A percentile compares a stretch with the other conserved stretches of the same genome.
Evolutionary conservation across 1,140 invertebrate genomes (phyloP).

Genomic region (Pseudomyrmex pallidus): DNA sequence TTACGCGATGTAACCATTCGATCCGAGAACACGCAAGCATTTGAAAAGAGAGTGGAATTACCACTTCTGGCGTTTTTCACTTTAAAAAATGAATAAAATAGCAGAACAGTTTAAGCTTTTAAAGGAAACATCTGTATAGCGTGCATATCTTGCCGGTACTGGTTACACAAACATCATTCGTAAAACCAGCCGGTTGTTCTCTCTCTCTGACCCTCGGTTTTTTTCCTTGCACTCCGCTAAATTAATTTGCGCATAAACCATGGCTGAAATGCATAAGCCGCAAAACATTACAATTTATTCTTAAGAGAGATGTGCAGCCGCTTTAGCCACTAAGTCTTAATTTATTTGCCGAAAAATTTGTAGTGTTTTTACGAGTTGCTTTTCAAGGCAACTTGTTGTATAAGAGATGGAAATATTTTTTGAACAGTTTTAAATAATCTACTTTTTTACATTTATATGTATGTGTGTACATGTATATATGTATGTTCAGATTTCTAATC

Average conservation of each 20-base stretch:
- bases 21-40: neutral
- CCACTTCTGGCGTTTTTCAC: neutral
- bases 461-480: neutral
- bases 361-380: slow-evolving; percentile 11
- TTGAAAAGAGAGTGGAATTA: slow-evolving; percentile 3
- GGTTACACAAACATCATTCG: neutral
- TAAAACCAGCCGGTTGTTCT: slow-evolving; percentile 14
- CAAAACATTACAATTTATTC: slow-evolving; percentile 55
- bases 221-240: slow-evolving; percentile 35
- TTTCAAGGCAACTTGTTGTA: neutral
- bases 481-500: no score
- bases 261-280: slow-evolving; percentile 37
- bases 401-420: neutral
- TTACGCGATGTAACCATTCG: slow-evolving; percentile 5
- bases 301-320: neutral
- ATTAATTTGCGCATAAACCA: slow-evolving; percentile 55
- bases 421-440: neutral
- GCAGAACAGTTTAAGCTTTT: slow-evolving; percentile 16
- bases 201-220: neutral
- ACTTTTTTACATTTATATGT: neutral
- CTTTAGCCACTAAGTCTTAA: slow-evolving; percentile 15
- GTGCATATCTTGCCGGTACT: neutral
- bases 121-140: slow-evolving; percentile 28
- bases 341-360: slow-evolving; percentile 30
- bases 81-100: slow-evolving; percentile 20